Conservation (phyloP, 2,797 vertebrate species). For the Poecile montanus region DNA sequence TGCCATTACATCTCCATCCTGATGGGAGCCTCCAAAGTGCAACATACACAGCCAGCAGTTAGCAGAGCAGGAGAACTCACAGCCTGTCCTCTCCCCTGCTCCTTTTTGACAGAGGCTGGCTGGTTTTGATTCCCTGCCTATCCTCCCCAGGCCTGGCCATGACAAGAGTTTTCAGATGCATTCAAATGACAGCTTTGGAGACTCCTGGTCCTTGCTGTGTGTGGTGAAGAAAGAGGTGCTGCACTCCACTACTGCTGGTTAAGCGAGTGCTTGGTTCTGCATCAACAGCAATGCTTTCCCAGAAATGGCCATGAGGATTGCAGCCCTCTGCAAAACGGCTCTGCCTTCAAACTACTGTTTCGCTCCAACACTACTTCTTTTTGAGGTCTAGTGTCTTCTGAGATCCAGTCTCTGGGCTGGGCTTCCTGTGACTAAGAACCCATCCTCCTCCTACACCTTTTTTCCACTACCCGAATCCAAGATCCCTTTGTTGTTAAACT, state of each 20-base stretch:
- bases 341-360: background rate
- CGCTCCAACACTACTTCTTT: background rate
- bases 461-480: background rate
- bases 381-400: background rate
- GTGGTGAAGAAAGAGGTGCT: background rate
- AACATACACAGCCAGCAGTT: background rate
- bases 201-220: background rate
- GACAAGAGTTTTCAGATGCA: background rate
- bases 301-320: background rate
- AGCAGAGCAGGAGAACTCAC: background rate
- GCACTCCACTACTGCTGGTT: background rate
- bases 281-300: background rate
- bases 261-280: background rate
- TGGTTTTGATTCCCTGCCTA: background rate
- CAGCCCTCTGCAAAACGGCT: background rate
- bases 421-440: background rate
- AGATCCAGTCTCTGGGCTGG: background rate
- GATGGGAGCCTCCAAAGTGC: background rate
- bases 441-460: background rate
- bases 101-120: background rate
- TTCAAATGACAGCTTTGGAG: background rate
- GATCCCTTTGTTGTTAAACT: background rate
- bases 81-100: background rate
- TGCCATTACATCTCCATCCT: background rate
- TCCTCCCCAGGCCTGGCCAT: background rate